Evolutionary conservation across 2,888 invertebrate species (phyloP).

Genomic region (Calliphora vomitoria): DNA sequence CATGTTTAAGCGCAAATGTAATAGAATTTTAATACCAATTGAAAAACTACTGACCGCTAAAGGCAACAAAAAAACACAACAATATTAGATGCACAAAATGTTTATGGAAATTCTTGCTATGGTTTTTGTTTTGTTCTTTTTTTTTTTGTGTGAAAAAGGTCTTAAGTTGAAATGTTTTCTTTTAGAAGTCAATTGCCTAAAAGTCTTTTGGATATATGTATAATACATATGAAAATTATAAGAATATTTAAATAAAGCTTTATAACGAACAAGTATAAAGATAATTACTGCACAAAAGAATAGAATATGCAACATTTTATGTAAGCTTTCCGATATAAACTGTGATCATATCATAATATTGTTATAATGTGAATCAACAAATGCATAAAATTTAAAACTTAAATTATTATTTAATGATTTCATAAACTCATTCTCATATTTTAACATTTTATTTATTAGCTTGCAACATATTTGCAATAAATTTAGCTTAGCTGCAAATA

Average conservation of each 20-base stretch:
- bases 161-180: conserved; percentile 18
- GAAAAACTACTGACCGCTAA: conserved; percentile 74
- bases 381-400: too few species aligned
- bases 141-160: conserved; percentile 17
- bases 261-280: too few species aligned
- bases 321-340: too few species aligned
- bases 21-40: conserved; percentile 73
- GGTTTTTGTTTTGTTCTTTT: not conserved
- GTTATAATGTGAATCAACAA: too few species aligned
- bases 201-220: too few species aligned
- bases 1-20: conserved; percentile 70
- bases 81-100: conserved; percentile 37
- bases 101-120: conserved; percentile 29
- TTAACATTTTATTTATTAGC: not conserved
- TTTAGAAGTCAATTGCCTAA: not conserved
- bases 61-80: conserved; percentile 49
- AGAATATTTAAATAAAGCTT: too few species aligned
- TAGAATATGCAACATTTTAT: too few species aligned
- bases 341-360: too few species aligned
- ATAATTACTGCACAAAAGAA: too few species aligned
- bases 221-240: too few species aligned
- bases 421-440: not conserved
- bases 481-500: not conserved
- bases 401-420: not conserved
- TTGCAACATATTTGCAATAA: not conserved